Evolutionary conservation across 1,140 invertebrate species (phyloP).

Genomic region (Thaumatotibia leucotreta): DNA sequence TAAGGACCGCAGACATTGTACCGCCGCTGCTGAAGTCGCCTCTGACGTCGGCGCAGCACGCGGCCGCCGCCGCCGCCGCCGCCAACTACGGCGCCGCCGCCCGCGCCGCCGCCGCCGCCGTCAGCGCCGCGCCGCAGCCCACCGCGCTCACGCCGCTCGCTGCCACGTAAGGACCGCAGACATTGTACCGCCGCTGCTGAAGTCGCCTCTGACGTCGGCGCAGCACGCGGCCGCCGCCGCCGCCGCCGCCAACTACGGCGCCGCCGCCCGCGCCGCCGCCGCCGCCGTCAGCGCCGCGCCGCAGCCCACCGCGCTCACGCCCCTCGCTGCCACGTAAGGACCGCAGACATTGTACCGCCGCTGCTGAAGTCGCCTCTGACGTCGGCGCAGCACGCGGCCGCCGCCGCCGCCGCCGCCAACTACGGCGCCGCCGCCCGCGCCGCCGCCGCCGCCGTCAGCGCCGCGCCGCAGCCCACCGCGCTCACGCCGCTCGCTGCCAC

Average conservation of each 20-base stretch:
- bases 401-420: constrained; percentile 81
- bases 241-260: constrained; percentile 78
- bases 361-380: constrained; percentile 82
- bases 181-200: constrained; percentile 83
- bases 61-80: constrained; percentile 83
- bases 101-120: constrained; percentile 84
- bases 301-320: constrained; percentile 67
- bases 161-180: constrained; percentile 42
- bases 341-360: constrained; percentile 68
- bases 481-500: constrained; percentile 53
- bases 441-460: constrained; percentile 86
- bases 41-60: constrained; percentile 80
- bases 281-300: constrained; percentile 90
- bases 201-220: constrained; percentile 80
- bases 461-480: constrained; percentile 81
- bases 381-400: constrained; percentile 82
- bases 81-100: constrained; percentile 78
- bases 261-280: constrained; percentile 81
- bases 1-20: constrained; percentile 34
- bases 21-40: constrained; percentile 83
- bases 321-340: constrained; percentile 53
- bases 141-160: constrained; percentile 50
- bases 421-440: constrained; percentile 80
- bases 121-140: constrained; percentile 86
- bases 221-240: constrained; percentile 85